These are phyloP conservation scores for Siphonodentalium dalli DNA, from an alignment of 2,888 invertebrate species.

Conservation along the genomic window DNA sequence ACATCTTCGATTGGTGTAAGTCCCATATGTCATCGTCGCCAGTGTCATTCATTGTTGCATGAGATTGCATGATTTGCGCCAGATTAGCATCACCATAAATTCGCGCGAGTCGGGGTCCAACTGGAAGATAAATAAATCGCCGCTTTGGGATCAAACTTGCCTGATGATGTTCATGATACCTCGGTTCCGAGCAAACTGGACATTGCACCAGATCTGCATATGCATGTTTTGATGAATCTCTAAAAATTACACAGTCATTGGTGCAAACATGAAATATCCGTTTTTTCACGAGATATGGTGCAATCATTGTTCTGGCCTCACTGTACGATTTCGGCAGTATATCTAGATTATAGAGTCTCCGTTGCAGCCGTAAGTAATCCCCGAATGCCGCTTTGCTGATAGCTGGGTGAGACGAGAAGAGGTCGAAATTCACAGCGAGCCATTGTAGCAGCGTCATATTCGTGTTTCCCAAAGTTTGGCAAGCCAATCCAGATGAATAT, in stretches of 20 bases:
- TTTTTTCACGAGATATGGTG: conserved; percentile 10
- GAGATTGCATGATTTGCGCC: neutral
- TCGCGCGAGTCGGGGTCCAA: conserved; percentile 9
- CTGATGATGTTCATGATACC: neutral
- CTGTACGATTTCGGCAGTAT: conserved; percentile 4
- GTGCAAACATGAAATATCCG: conserved; percentile 1
- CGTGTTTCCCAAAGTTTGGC: too few relatives aligned
- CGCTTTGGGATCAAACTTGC: too few relatives aligned
- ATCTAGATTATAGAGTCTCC: too few relatives aligned
- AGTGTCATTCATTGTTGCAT: neutral
- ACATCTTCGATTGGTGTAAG: conserved; percentile 9
- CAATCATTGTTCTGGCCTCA: conserved; percentile 6
- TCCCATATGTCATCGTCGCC: conserved; percentile 7
- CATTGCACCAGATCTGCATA: neutral
- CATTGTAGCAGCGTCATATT: too few relatives aligned
- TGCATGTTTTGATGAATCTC: neutral
- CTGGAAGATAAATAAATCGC: neutral
- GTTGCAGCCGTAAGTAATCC: too few relatives aligned
- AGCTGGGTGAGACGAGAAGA: too few relatives aligned
- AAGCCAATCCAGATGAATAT: too few relatives aligned
- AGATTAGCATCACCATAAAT: conserved; percentile 10
- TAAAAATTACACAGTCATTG: conserved; percentile 7
- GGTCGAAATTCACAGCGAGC: too few relatives aligned
- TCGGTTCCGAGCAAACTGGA: neutral
- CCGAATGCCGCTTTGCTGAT: too few relatives aligned